A percentile compares a stretch with the other conserved stretches of the same genome.
These are phyloP conservation scores for Ophiodon elongatus DNA, from an alignment of 2,113 vertebrate species.

Conservation along the genomic window DNA sequence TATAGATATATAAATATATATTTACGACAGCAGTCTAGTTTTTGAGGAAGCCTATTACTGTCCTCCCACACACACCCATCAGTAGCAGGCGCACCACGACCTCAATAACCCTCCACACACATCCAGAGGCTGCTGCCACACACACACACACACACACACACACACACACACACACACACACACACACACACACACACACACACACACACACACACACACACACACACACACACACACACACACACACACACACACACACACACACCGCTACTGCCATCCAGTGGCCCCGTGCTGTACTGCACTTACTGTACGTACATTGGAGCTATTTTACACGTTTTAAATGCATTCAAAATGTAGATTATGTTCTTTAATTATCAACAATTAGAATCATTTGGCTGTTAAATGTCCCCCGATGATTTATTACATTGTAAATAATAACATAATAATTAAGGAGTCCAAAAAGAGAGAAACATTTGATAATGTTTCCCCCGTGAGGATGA, in stretches of 20 bases:
- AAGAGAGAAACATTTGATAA: conserved; percentile 23
- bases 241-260: no score
- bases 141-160: no score
- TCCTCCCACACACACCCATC: conserved; percentile 79
- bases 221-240: not conserved
- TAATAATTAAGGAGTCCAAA: no score
- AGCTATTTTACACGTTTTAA: not conserved
- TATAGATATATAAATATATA: conserved; percentile 16
- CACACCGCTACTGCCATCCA: conserved; percentile 69
- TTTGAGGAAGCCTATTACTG: conserved; percentile 79
- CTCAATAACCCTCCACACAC: conserved; percentile 76
- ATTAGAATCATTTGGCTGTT: not conserved
- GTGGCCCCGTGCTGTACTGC: conserved; percentile 12
- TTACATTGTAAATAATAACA: no score
- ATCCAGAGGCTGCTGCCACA: conserved; percentile 1
- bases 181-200: no score
- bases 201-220: no score
- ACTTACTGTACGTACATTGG: not conserved
- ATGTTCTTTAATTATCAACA: not conserved
- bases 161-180: no score
- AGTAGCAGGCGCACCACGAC: conserved; percentile 75
- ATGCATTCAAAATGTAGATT: not conserved
- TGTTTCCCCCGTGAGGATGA: not conserved
- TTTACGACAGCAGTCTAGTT: conserved; percentile 71
- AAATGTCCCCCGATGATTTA: no score